These are phyloP conservation scores for Odobenus rosmarus DNA, from an alignment of 2,113 vertebrate species.

Conservation along the genomic window DNA sequence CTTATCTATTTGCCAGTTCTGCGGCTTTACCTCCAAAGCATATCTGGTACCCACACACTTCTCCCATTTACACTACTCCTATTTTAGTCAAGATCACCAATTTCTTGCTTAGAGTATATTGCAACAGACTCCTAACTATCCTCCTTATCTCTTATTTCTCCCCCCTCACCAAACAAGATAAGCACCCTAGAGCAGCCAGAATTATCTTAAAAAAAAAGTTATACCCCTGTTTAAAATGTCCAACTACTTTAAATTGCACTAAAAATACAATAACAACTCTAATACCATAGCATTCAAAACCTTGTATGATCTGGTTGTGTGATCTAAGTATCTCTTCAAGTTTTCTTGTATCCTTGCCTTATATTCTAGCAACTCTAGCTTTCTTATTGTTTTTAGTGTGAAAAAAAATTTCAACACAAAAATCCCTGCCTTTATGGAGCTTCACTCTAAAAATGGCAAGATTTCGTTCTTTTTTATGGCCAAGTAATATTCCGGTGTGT, in stretches of 20 bases:
- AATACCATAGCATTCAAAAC: background rate
- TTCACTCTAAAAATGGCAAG: background rate
- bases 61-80: background rate
- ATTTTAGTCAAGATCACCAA: background rate
- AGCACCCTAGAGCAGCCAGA: background rate
- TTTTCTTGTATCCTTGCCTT: background rate
- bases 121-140: background rate
- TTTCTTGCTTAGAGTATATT: background rate
- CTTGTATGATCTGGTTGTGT: background rate
- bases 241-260: background rate
- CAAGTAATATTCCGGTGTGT: background rate
- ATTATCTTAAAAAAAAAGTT: background rate
- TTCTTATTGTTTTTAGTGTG: background rate
- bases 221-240: background rate
- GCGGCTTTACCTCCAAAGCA: background rate
- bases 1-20: background rate
- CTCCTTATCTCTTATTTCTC: background rate
- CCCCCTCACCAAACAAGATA: background rate
- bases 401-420: background rate
- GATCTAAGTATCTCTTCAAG: background rate
- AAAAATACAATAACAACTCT: background rate
- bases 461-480: background rate
- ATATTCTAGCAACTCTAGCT: background rate
- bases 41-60: background rate
- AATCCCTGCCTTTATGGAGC: background rate